Evolutionary conservation across 2,888 invertebrate genomes (phyloP), one percentile per base, ranked within the genome.

Genomic region (Plagodis dolabraria): DNA sequence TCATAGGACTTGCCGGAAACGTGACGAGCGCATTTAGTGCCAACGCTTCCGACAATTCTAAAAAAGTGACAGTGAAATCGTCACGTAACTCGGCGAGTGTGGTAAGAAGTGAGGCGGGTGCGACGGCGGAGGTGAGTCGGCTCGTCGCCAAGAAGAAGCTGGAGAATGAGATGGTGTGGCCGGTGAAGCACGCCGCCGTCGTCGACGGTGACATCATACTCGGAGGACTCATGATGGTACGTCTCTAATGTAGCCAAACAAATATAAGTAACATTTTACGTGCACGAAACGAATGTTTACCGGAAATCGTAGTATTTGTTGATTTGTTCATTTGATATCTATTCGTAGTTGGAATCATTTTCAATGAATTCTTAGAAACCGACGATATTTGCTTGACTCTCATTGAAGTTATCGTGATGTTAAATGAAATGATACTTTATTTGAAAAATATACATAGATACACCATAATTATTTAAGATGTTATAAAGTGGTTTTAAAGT

Each of bases 161-260:
- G n/a, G 80, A 79, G 33, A 76, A 79, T 48, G 80, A 78, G 54
- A 66, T 80, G 6, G 72, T 77, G 72, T 96, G 96, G 97, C 96
- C 97, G 0, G 94, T 96, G 36, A 97, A 96, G 80, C 94, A 94
- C 69, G 96, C 96, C 67, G 96, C 97, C 2, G 94, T 95, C n/a
- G 94, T 97, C 7, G 96, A 96, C 71, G 98, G 98, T 0, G 96
- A 97, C 79, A 93, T 98, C 63, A 94, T 97, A 35, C 92, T 98
- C 33, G 98, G 98, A 2, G 98, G 97, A 0, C 93, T 98, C 49
- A 98, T 98, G 97, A 98, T 98, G 98, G 97, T 89, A 63, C 7
- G 65, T 43, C 8, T 12, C 42, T 9, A n/a, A 42, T n/a, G 9
- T 9, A 8, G 7, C 9, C 5, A 9, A 8, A 9, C 9, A 7